Conservation (phyloP, 1,140 invertebrate species). For the Spodoptera litura region DNA sequence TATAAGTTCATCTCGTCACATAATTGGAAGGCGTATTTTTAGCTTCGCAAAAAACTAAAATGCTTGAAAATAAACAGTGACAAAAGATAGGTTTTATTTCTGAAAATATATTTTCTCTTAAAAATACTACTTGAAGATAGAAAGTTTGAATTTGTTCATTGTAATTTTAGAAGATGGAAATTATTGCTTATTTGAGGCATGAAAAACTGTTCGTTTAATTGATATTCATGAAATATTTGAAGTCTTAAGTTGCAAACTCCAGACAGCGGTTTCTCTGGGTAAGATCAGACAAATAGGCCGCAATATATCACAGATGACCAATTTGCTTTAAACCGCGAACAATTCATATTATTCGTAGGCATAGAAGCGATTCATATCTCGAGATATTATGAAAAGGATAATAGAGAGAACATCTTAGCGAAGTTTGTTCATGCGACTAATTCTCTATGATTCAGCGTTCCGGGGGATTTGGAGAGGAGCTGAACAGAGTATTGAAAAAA, state of each 20-base stretch:
- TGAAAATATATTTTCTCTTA: no score
- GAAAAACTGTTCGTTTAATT: neutral
- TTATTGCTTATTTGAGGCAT: no score
- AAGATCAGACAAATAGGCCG: slow-evolving; percentile 11
- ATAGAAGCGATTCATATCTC: slow-evolving; percentile 15
- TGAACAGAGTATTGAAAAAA: slow-evolving; percentile 12
- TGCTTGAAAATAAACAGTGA: neutral
- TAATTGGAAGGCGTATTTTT: neutral
- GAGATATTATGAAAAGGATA: slow-evolving; percentile 23
- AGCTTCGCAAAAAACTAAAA: neutral
- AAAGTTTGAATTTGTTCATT: no score
- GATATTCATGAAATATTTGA: neutral
- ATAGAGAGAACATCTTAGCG: slow-evolving; percentile 19
- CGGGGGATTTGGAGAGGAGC: slow-evolving; percentile 5
- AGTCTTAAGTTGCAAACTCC: slow-evolving; percentile 2
- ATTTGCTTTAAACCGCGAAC: slow-evolving; percentile 17
- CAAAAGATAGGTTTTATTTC: neutral
- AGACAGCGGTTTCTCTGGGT: slow-evolving; percentile 6
- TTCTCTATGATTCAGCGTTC: slow-evolving; percentile 30
- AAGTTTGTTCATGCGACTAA: slow-evolving; percentile 29
- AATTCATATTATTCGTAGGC: slow-evolving; percentile 7
- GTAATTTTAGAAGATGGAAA: no score
- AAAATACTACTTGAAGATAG: no score
- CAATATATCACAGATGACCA: slow-evolving; percentile 13
- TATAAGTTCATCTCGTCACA: slow-evolving; percentile 1